These are phyloP conservation scores for Craniophora ligustri DNA, from an alignment of 2,888 invertebrate species.

Conservation along the genomic window DNA sequence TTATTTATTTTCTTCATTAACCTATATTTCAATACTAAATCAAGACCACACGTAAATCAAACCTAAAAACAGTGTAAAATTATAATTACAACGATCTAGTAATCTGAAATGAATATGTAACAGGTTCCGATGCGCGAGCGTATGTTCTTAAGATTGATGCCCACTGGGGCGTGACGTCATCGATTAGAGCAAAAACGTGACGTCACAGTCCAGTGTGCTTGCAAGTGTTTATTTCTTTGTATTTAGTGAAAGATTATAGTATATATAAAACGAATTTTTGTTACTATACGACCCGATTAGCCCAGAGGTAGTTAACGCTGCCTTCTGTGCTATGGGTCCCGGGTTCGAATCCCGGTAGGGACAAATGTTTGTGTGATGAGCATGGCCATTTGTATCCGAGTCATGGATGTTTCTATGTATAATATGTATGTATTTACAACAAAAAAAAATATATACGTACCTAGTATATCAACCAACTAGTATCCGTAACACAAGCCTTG, in stretches of 20 bases:
- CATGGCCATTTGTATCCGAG: no score
- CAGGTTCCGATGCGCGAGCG: conserved; percentile 25
- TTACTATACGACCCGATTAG: background rate
- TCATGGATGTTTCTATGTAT: no score
- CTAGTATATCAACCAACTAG: no score
- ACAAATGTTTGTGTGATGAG: no score
- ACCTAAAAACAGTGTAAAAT: conserved; percentile 3
- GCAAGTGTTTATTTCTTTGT: conserved; percentile 27
- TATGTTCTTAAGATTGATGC: conserved; percentile 34
- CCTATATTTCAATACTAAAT: no score
- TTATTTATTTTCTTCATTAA: no score
- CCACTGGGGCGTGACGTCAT: conserved; percentile 46
- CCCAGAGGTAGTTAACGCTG: no score
- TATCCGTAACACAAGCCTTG: no score
- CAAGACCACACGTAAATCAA: conserved; percentile 1
- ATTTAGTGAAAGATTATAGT: conserved; percentile 5
- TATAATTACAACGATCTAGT: conserved; percentile 11
- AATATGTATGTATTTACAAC: no score
- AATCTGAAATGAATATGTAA: conserved; percentile 32
- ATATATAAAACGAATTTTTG: background rate
- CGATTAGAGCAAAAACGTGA: conserved; percentile 51
- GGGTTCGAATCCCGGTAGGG: no score
- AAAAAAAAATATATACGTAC: no score
- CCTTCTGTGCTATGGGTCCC: no score
- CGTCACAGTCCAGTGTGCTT: conserved; percentile 45